Evolutionary conservation across 2,797 vertebrate genomes (phyloP).

Genomic region (Anguilla pacifica): DNA sequence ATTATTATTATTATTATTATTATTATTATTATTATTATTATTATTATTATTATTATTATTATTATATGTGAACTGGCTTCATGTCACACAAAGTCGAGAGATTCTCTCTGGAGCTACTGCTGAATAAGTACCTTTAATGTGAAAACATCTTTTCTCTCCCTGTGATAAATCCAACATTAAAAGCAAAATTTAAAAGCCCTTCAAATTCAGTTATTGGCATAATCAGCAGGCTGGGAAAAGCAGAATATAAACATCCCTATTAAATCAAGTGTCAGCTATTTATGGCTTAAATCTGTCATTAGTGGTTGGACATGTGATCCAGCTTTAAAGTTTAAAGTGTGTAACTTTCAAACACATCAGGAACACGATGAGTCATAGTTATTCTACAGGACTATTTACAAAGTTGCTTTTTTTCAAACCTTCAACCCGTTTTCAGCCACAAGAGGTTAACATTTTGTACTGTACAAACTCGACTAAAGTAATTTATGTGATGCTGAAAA

Average conservation of each 20-base stretch:
- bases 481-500: not conserved
- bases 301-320: not conserved
- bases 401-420: not conserved
- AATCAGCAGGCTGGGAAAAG: not conserved
- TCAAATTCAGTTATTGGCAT: not conserved
- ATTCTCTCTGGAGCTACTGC: not conserved
- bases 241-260: too few species aligned
- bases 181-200: not conserved
- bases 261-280: not conserved
- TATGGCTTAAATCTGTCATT: not conserved
- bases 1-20: not conserved
- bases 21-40: not conserved
- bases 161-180: not conserved
- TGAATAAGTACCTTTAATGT: not conserved
- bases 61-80: too few species aligned
- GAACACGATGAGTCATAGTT: not conserved
- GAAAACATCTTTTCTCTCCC: not conserved
- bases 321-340: not conserved
- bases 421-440: too few species aligned
- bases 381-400: not conserved
- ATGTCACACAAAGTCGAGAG: too few species aligned
- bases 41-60: too few species aligned
- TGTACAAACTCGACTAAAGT: not conserved
- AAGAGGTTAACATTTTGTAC: not conserved
- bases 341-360: not conserved